These are phyloP conservation scores for Chloropsis hardwickii DNA, from an alignment of 2,113 vertebrate species.

Conservation along the genomic window DNA sequence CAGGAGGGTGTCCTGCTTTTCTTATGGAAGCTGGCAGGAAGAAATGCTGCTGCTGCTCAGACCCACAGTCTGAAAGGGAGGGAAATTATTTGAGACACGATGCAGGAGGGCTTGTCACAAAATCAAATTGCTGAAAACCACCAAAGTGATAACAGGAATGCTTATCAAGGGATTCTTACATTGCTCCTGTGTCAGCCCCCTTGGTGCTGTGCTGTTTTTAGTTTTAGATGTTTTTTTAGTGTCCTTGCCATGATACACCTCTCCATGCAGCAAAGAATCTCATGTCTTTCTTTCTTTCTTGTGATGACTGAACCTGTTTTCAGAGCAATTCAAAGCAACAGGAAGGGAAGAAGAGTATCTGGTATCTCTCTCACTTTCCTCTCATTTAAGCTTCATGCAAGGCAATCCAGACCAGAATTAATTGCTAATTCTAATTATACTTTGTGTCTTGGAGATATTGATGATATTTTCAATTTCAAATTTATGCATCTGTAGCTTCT, in stretches of 20 bases:
- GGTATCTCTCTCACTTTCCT: background rate
- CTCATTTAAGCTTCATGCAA: background rate
- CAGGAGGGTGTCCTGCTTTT: background rate
- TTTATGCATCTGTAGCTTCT: background rate
- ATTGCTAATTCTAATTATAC: background rate
- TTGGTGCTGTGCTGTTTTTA: background rate
- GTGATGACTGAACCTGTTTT: background rate
- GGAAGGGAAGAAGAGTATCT: background rate
- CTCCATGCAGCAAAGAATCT: background rate
- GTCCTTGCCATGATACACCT: background rate
- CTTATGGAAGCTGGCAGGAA: background rate
- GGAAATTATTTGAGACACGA: background rate
- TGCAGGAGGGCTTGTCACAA: background rate
- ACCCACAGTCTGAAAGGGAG: background rate
- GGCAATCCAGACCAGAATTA: background rate
- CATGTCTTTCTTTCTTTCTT: background rate
- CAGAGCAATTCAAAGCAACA: background rate
- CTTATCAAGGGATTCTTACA: background rate
- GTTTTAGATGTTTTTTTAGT: background rate
- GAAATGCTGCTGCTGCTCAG: background rate
- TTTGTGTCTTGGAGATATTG: background rate
- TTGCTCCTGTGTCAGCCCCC: background rate
- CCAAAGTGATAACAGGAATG: fast-evolving
- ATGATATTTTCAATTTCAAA: background rate
- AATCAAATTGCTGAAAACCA: background rate